Base-by-base conservation (phyloP, 2,888 invertebrate species). In the Calliopum simillimum region DNA sequence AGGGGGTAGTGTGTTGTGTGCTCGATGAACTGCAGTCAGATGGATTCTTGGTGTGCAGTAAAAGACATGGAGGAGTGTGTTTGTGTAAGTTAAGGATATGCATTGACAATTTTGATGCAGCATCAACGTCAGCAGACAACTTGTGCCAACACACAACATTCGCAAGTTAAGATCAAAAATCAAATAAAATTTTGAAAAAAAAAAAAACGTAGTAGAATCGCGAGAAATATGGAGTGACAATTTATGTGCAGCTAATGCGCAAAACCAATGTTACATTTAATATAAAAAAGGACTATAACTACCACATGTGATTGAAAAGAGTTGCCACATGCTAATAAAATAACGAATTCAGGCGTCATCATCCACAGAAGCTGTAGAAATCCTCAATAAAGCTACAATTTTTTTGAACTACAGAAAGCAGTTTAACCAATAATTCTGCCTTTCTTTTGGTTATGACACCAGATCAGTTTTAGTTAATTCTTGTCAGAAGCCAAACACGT, bases 221-320 rank as follows among this genome's bases (percentile, higher is more conserved):
- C 46, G 16, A 46, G 19, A 46, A 55, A 13, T 1, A 21, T 19
- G 2, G 55, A 13, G 21, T 65, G 65, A 33, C 49, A 61, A 62
- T 62, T 62, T 62, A 25, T 62, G 46, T 47, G 21, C 47, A 23
- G 47, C n/a, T 47, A 62, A 62, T 25, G 62, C 62, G 25, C 46
- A 62, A 62, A 62, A 12, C 21, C 33, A 33, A 33, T 33, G 33
- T 33, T 33, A 33, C 33, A 33, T 33, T 33, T 33, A 33, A 8
- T 33, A 4, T 33, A 33, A 33, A 33, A 33, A 33, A 33, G 2
- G 8, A 33, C 8, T 33, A 33, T 33, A 33, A 5, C 33, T 33
- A 33, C 33, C 33, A 33, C 5, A 33, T 8, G n/a, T n/a, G 1
- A 33, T 8, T 33, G 33, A 33, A 8, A 4, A 33, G 33, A 33